phyloP scores from a whole-genome alignment of 2,797 vertebrate species.

The Danio kyathit region DNA sequence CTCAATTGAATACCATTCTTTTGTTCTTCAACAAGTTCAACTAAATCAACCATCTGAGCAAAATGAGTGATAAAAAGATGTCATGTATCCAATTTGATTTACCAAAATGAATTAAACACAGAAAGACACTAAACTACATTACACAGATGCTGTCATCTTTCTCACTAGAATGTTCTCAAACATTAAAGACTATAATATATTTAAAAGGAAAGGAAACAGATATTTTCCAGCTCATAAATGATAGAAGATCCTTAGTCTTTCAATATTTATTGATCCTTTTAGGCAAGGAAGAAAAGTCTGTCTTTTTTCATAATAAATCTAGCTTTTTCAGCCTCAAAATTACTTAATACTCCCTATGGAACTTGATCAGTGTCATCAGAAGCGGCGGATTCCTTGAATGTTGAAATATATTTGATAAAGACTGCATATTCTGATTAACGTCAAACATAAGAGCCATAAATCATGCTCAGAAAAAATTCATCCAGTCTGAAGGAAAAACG shows the following conservation, averaged over 20 bases:
- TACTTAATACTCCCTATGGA: slow-evolving; percentile 14
- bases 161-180: not conserved
- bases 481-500: slow-evolving; percentile 35
- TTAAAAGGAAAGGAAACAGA: not conserved
- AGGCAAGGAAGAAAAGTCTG: not conserved
- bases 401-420: slow-evolving; percentile 36
- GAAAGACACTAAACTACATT: slow-evolving; percentile 2
- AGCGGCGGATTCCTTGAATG: slow-evolving; percentile 9
- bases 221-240: slow-evolving; percentile 10
- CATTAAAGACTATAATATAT: not conserved
- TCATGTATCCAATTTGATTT: not conserved
- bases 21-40: not conserved
- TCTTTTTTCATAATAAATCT: slow-evolving; percentile 5
- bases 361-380: not conserved
- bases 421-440: slow-evolving; percentile 34
- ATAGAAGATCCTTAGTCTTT: slow-evolving; percentile 13
- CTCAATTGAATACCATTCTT: not conserved
- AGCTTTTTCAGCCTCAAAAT: slow-evolving; percentile 15
- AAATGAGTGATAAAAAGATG: not conserved
- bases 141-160: not conserved
- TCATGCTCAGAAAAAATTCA: slow-evolving; percentile 17
- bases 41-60: not conserved
- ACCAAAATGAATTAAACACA: not conserved
- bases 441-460: not conserved
- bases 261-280: slow-evolving; percentile 42